Percentiles rank a stretch among this genome's conserved stretches.
Conservation (phyloP, 2,888 invertebrate genomes). For the Polydrusus tereticollis region DNA sequence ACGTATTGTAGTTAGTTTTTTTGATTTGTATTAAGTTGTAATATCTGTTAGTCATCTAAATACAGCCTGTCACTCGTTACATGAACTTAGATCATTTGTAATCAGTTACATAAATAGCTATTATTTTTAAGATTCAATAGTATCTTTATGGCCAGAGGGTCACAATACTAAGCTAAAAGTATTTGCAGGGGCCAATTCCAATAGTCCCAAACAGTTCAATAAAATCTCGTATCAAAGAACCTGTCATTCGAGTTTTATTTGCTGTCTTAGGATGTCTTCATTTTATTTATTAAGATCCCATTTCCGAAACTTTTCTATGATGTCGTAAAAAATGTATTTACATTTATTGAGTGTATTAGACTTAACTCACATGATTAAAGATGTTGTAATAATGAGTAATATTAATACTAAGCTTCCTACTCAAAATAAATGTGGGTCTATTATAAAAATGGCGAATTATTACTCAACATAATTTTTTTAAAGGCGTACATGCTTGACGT, state of each 20-base stretch:
- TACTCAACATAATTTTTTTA: no score
- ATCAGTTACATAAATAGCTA: no score
- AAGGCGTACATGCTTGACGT: no score
- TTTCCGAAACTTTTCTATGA: neutral
- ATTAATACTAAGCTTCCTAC: neutral
- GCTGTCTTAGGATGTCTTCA: neutral
- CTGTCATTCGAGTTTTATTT: neutral
- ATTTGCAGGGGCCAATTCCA: slow-evolving; percentile 29
- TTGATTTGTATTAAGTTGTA: no score
- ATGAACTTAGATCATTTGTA: no score
- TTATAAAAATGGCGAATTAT: neutral
- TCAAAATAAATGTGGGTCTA: neutral
- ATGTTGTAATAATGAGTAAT: neutral
- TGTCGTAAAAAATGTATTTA: neutral
- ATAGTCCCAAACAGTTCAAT: slow-evolving; percentile 23
- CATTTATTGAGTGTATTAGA: neutral
- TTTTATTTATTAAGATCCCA: slow-evolving; percentile 3
- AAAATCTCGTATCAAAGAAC: slow-evolving; percentile 11
- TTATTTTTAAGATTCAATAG: slow-evolving; percentile 1
- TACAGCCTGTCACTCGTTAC: no score
- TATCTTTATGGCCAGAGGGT: slow-evolving; percentile 4
- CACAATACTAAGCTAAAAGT: slow-evolving; percentile 24
- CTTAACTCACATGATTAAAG: neutral
- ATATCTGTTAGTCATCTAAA: no score
- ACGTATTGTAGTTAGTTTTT: no score